These are phyloP conservation scores for Epiblema foenella DNA, from an alignment of 2,888 invertebrate genomes.

Conservation along the genomic window DNA sequence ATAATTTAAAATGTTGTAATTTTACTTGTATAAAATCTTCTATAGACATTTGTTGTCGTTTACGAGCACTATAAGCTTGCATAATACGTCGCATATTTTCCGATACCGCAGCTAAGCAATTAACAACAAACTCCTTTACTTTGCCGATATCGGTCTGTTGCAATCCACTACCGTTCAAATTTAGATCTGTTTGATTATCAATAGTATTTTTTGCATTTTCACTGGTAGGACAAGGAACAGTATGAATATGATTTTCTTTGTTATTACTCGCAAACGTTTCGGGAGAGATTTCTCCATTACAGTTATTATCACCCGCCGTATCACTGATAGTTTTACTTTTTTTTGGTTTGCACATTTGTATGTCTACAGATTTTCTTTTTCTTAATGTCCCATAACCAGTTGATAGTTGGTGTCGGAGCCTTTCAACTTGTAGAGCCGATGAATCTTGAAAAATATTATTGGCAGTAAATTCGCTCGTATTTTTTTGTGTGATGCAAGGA, in stretches of 20 bases:
- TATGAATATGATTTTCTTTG: not conserved
- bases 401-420: not conserved
- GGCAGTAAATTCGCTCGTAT: not conserved
- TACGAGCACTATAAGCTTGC: constrained; percentile 18
- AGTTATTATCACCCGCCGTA: not conserved
- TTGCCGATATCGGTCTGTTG: not conserved
- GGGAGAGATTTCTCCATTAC: not conserved
- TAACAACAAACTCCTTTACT: not conserved
- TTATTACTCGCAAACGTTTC: not conserved
- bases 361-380: constrained; percentile 17
- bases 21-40: constrained; percentile 18
- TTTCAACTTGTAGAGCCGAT: not conserved
- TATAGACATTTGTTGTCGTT: constrained; percentile 4
- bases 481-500: not conserved
- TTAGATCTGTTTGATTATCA: not conserved
- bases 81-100: constrained; percentile 31
- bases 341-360: constrained; percentile 14
- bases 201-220: not conserved
- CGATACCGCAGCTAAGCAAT: not conserved
- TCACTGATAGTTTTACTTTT: not conserved
- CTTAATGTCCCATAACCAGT: constrained; percentile 2
- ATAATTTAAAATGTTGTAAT: constrained; percentile 13
- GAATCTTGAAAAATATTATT: constrained; percentile 2
- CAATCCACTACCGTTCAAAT: not conserved
- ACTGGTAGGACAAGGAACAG: not conserved